phyloP scores from a whole-genome alignment of 2,113 vertebrate species.

The Rhinopomastus cyanomelas region DNA sequence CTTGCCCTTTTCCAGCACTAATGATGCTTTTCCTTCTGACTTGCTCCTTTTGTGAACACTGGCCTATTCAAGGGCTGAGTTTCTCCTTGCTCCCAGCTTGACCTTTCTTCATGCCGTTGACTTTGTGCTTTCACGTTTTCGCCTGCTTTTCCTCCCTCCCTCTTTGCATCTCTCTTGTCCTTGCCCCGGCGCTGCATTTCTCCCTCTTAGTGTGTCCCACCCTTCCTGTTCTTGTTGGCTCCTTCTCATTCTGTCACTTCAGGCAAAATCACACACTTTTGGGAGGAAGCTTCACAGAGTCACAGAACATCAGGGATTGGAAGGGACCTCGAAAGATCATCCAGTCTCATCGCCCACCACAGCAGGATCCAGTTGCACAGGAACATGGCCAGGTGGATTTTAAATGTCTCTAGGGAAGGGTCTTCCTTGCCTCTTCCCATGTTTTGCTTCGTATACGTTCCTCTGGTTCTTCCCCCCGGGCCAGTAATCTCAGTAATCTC shows the following conservation, averaged over 20 bases:
- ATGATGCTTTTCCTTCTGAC: conserved; percentile 47
- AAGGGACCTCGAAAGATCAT: too few species aligned
- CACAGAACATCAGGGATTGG: too few species aligned
- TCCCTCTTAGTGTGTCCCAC: conserved; percentile 37
- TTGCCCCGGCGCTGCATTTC: conserved; percentile 28
- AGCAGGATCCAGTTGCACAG: too few species aligned
- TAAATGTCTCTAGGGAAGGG: too few species aligned
- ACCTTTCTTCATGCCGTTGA: conserved; percentile 57
- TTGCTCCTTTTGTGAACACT: conserved; percentile 63
- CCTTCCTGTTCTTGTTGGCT: conserved; percentile 18
- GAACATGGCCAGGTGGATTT: too few species aligned
- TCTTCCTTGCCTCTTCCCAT: too few species aligned
- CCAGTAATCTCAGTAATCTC: too few species aligned
- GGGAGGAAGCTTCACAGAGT: too few species aligned
- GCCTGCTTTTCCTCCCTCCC: conserved; percentile 26
- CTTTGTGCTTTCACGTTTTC: conserved; percentile 46
- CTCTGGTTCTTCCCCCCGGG: too few species aligned
- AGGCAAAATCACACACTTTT: neutral
- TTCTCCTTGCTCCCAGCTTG: conserved; percentile 54
- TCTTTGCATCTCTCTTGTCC: conserved; percentile 42
- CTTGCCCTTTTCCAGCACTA: conserved; percentile 58
- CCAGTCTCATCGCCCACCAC: too few species aligned
- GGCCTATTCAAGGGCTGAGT: conserved; percentile 29
- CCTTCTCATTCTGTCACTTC: conserved; percentile 12
- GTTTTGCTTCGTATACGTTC: too few species aligned